These are phyloP conservation scores for Semotilus atromaculatus DNA, from an alignment of 2,797 vertebrate species.

Conservation along the genomic window DNA sequence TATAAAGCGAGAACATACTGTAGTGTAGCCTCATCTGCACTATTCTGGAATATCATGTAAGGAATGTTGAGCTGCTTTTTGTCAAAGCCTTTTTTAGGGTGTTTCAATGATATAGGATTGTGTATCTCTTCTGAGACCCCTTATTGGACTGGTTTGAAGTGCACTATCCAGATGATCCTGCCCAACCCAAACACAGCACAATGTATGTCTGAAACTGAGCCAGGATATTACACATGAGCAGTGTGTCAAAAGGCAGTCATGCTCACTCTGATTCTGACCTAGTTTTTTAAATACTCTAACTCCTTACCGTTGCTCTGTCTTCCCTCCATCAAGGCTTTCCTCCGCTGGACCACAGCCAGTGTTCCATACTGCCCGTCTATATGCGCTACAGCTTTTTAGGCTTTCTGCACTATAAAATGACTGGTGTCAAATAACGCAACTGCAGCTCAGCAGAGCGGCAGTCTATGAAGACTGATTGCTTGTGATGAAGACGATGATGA, in stretches of 20 bases:
- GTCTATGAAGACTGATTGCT: conserved; percentile 5
- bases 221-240: conserved; percentile 33
- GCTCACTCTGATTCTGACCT: conserved; percentile 47
- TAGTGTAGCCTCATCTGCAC: conserved; percentile 30
- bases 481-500: conserved; percentile 25
- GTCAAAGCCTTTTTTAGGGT: conserved; percentile 32
- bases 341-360: conserved; percentile 47
- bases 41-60: neutral
- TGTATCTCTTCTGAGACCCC: conserved; percentile 26
- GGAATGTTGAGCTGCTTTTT: conserved; percentile 45
- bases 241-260: conserved; percentile 31
- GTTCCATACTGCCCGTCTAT: conserved; percentile 35
- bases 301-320: conserved; percentile 19
- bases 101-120: conserved; percentile 35
- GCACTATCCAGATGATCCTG: conserved; percentile 30
- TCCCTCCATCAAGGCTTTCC: conserved; percentile 27
- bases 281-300: conserved; percentile 36
- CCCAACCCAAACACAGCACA: conserved; percentile 41
- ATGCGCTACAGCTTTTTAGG: conserved; percentile 44
- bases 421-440: conserved; percentile 49
- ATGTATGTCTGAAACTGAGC: conserved; percentile 32
- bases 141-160: conserved; percentile 26
- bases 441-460: conserved; percentile 5
- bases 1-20: conserved; percentile 14
- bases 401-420: conserved; percentile 20